Conservation (phyloP, 2,888 invertebrate species). For the Brachypalpus laphriformis region DNA sequence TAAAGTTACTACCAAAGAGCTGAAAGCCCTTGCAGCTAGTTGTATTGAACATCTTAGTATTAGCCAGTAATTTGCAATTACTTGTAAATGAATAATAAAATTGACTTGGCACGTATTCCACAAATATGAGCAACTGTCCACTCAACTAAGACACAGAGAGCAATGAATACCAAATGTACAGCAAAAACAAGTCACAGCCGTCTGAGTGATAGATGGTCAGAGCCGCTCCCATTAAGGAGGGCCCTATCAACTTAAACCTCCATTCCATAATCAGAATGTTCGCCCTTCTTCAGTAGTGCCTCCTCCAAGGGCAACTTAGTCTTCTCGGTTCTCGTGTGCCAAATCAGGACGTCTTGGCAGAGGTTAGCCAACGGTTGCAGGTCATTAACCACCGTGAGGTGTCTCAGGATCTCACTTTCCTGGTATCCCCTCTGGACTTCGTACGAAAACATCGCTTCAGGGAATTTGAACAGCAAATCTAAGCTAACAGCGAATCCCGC, state of each 20-base stretch:
- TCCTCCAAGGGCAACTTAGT: constrained; percentile 90
- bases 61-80: too few relatives aligned
- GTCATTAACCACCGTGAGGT: constrained; percentile 88
- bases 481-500: constrained; percentile 96
- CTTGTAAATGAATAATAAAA: constrained; percentile 13
- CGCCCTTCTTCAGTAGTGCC: constrained; percentile 83
- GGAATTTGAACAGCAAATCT: constrained; percentile 87
- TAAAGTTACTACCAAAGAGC: too few relatives aligned
- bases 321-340: constrained; percentile 98
- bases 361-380: constrained; percentile 95
- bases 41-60: too few relatives aligned
- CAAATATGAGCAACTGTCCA: not conserved
- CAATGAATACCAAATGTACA: constrained; percentile 7
- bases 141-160: constrained; percentile 26
- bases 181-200: constrained; percentile 49
- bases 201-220: constrained; percentile 35
- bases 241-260: constrained; percentile 83
- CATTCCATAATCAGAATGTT: constrained; percentile 85
- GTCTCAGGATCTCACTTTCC: constrained; percentile 92
- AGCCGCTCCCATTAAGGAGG: not conserved
- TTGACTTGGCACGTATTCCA: not conserved
- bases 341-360: constrained; percentile 97
- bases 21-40: too few relatives aligned
- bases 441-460: constrained; percentile 91
- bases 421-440: constrained; percentile 94